Conservation (phyloP, 1,140 invertebrate species). For the Drosophila triauraria region DNA sequence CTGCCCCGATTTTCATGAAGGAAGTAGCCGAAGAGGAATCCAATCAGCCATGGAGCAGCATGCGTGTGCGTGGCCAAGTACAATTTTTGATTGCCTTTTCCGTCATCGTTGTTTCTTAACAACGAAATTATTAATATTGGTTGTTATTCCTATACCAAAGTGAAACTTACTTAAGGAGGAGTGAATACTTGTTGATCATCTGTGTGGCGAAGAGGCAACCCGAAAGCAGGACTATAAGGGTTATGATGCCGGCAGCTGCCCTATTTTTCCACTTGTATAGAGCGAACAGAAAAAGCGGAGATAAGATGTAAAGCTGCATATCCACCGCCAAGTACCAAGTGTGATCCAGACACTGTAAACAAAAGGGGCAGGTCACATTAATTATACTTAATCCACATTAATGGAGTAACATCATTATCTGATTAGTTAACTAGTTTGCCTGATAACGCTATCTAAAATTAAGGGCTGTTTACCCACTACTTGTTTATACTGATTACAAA, state of each 20-base stretch:
- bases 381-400: not conserved
- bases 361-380: not conserved
- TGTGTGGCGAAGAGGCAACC: conserved; percentile 57
- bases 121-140: not conserved
- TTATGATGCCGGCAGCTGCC: conserved; percentile 41
- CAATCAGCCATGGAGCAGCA: conserved; percentile 70
- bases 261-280: conserved; percentile 87
- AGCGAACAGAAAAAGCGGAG: conserved; percentile 89
- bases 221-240: conserved; percentile 45
- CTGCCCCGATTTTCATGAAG: conserved; percentile 48
- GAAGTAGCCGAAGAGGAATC: conserved; percentile 65
- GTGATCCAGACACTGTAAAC: conserved; percentile 93
- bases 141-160: no score
- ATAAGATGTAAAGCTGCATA: conserved; percentile 92
- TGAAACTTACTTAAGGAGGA: conserved; percentile 35
- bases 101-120: conserved; percentile 12
- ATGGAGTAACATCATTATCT: not conserved
- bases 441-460: conserved; percentile 2
- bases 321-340: conserved; percentile 95
- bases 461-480: not conserved
- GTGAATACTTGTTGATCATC: conserved; percentile 49
- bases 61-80: conserved; percentile 64
- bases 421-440: not conserved
- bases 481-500: not conserved
- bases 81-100: conserved; percentile 25